A percentile compares a stretch with the other conserved stretches of the same genome.
Conservation (phyloP, 2,797 vertebrate genomes). For the Tiaroga cobitis region DNA sequence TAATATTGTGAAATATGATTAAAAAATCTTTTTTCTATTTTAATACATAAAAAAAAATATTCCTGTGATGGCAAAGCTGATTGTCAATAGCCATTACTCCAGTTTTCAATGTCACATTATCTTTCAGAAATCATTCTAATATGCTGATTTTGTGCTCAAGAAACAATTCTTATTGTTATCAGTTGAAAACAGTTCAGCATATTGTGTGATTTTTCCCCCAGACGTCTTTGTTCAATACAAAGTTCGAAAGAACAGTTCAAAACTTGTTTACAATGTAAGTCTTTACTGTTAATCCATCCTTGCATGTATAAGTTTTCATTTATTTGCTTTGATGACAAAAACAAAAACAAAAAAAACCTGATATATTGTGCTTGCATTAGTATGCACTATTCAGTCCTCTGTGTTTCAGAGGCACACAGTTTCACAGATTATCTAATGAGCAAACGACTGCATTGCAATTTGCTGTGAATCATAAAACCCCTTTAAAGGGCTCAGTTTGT, state of each 20-base stretch:
- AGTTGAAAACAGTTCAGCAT: neutral
- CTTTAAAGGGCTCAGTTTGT: neutral
- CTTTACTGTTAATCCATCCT: neutral
- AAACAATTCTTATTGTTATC: neutral
- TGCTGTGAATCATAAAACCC: neutral
- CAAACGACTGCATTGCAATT: neutral
- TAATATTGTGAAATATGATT: no score
- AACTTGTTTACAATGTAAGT: neutral
- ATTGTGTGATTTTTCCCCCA: neutral
- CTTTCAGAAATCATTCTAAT: no score
- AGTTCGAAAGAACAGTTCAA: neutral
- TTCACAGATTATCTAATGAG: neutral
- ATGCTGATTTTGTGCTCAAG: neutral
- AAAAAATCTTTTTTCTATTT: no score
- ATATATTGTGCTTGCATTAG: neutral
- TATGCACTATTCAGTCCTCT: neutral
- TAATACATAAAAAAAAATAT: no score
- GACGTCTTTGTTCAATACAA: neutral
- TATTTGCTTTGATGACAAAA: neutral
- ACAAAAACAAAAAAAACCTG: neutral
- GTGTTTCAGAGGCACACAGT: neutral
- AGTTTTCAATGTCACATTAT: no score
- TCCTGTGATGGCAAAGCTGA: no score
- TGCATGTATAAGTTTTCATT: neutral
- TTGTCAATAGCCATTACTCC: no score